Evolutionary conservation across 92 coral and sea anemone genomes (phyloP).

Genomic region (Zoanthus solanderi): DNA sequence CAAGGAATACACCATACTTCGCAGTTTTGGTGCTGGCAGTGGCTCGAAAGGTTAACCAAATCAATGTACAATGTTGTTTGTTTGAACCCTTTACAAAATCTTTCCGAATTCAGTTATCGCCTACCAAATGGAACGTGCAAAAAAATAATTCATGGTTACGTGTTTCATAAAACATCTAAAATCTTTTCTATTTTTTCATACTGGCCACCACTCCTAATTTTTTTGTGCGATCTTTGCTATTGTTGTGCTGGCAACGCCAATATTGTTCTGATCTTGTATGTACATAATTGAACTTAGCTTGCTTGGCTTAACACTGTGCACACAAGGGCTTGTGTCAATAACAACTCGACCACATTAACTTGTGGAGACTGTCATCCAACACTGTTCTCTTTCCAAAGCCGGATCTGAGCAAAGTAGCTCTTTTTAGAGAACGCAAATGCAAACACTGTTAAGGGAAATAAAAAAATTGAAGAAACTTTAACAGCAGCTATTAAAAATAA

Average conservation of each 20-base stretch:
- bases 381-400: background rate
- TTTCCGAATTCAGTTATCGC: constrained; percentile 40
- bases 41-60: background rate
- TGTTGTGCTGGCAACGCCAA: constrained; percentile 18
- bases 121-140: background rate
- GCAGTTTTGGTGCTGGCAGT: background rate
- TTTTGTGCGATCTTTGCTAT: background rate
- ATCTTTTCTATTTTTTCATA: background rate
- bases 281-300: background rate
- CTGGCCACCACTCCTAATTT: constrained; percentile 33
- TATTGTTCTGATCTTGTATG: background rate
- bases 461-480: background rate
- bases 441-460: no score
- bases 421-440: background rate
- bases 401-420: background rate
- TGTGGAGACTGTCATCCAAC: background rate
- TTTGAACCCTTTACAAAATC: constrained; percentile 14
- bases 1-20: background rate
- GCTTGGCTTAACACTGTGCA: constrained; percentile 4
- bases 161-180: constrained; percentile 13
- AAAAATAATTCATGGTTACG: background rate
- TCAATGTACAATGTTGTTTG: background rate
- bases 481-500: background rate
- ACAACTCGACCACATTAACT: background rate
- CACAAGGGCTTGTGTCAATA: constrained; percentile 13